Evolutionary conservation across 2,113 vertebrate genomes (phyloP).

Genomic region (Calypte anna): DNA sequence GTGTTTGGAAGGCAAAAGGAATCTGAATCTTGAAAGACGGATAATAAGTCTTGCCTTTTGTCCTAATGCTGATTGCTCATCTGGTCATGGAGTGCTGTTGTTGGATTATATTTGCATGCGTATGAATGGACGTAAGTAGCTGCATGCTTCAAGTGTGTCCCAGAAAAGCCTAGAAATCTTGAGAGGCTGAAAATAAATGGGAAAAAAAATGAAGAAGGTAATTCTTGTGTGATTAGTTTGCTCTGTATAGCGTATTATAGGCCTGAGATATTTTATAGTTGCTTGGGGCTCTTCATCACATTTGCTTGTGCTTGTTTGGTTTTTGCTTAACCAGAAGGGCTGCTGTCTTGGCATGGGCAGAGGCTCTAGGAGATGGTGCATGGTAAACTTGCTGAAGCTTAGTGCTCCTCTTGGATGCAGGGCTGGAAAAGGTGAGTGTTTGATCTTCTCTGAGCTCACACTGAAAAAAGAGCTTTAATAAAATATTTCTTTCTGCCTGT

Average conservation of each 20-base stretch:
- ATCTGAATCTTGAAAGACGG: conserved; percentile 27
- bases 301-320: not conserved
- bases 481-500: not conserved
- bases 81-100: not conserved
- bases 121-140: conserved; percentile 47
- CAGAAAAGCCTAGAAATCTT: conserved; percentile 33
- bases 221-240: not conserved
- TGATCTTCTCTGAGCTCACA: not conserved
- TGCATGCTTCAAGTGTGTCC: conserved; percentile 3
- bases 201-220: not conserved
- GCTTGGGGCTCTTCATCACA: not conserved
- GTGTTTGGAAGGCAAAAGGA: not conserved
- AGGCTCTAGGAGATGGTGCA: not conserved
- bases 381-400: not conserved
- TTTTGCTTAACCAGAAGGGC: not conserved
- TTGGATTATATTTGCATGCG: conserved; percentile 36
- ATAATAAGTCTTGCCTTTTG: conserved; percentile 45
- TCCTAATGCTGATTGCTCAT: conserved; percentile 47
- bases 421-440: not conserved
- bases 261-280: not conserved
- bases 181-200: conserved; percentile 16
- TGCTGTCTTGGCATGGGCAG: not conserved
- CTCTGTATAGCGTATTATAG: not conserved
- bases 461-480: not conserved
- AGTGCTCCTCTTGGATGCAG: not conserved